These are phyloP conservation scores for Myodes glareolus DNA, from an alignment of 2,113 vertebrate genomes.

Conservation along the genomic window DNA sequence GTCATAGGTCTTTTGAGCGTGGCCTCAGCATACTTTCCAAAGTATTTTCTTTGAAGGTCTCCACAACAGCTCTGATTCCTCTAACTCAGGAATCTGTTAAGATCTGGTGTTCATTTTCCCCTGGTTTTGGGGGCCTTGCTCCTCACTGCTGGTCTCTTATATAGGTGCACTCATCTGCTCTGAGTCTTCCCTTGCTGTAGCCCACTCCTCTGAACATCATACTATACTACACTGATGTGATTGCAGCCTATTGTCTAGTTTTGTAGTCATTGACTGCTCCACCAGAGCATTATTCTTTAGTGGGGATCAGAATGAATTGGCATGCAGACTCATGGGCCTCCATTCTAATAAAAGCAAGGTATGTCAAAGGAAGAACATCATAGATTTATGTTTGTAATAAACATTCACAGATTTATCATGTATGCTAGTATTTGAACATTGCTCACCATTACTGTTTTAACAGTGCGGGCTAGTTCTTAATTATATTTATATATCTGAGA, in stretches of 20 bases:
- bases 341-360: neutral
- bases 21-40: neutral
- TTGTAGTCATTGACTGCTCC: neutral
- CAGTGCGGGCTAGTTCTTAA: neutral
- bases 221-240: neutral
- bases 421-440: neutral
- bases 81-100: neutral
- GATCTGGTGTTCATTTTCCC: neutral
- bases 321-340: neutral
- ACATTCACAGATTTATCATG: neutral
- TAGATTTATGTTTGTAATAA: constrained; percentile 6
- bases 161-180: accelerated
- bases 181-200: neutral
- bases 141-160: neutral
- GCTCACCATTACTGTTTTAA: neutral
- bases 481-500: neutral
- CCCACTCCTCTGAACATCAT: neutral
- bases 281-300: neutral
- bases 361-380: neutral
- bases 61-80: neutral
- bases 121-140: neutral
- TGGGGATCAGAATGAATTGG: neutral
- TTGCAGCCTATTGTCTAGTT: neutral
- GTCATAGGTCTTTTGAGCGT: neutral
- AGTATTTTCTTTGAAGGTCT: neutral